Percentiles rank a stretch among this genome's conserved stretches.
phyloP scores from a whole-genome alignment of 2,113 vertebrate species.

The Alethe diademata region DNA sequence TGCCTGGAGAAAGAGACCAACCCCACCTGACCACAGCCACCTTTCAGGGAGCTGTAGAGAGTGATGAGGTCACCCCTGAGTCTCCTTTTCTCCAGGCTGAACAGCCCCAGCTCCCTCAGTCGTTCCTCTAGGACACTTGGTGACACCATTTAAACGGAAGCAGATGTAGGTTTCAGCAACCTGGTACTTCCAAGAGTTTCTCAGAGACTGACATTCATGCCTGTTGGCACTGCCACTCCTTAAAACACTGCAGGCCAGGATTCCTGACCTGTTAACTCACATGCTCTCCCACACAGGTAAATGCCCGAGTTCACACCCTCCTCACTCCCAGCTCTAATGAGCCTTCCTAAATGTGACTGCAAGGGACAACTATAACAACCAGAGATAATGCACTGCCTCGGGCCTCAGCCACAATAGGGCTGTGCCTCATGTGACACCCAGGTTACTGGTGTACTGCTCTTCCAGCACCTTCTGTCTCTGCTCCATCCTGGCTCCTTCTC shows the following conservation, averaged over 20 bases:
- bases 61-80: no score
- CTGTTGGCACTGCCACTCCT: not conserved
- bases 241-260: not conserved
- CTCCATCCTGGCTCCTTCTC: not conserved
- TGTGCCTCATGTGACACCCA: not conserved
- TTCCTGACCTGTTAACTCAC: not conserved
- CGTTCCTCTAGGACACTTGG: no score
- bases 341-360: not conserved
- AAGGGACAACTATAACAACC: not conserved
- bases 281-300: not conserved
- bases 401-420: not conserved
- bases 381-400: not conserved
- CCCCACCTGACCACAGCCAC: no score
- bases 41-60: no score
- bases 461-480: not conserved
- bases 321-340: not conserved
- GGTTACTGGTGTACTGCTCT: not conserved
- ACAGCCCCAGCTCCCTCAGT: no score
- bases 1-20: no score
- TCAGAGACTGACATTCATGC: accelerated
- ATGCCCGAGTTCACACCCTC: not conserved
- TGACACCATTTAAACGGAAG: not conserved
- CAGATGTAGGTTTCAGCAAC: not conserved
- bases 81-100: no score
- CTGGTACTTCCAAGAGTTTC: not conserved